Evolutionary conservation across 2,797 vertebrate genomes (phyloP).

Genomic region (Rhinophrynus dorsalis): DNA sequence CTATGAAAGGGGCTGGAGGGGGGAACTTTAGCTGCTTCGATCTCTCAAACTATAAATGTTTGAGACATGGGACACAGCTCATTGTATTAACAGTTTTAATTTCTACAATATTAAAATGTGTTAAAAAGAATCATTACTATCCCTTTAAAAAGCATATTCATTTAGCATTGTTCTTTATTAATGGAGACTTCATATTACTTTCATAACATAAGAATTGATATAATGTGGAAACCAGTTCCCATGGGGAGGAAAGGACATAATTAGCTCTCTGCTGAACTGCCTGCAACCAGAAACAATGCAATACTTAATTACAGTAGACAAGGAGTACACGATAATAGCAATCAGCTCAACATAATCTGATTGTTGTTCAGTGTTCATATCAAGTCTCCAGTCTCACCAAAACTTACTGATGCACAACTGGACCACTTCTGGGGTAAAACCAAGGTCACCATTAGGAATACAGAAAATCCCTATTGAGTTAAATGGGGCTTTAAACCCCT

Average conservation of each 20-base stretch:
- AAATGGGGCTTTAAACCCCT: no score
- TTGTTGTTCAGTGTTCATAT: conserved; percentile 10
- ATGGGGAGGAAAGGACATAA: conserved; percentile 21
- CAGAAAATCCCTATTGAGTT: no score
- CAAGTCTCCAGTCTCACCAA: background rate
- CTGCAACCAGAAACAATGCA: conserved; percentile 27
- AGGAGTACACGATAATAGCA: conserved; percentile 17
- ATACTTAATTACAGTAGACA: conserved; percentile 40
- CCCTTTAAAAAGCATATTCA: conserved; percentile 10
- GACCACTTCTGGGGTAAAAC: no score
- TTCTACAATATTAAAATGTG: no score
- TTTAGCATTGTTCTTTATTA: conserved; percentile 36
- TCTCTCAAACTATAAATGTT: no score
- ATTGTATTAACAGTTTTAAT: no score
- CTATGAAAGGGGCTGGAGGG: no score
- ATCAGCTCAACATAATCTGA: conserved; percentile 15
- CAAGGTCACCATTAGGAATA: no score
- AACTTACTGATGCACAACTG: no score
- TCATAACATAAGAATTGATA: conserved; percentile 26
- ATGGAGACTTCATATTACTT: conserved; percentile 31
- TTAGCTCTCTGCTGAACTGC: conserved; percentile 36
- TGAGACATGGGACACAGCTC: no score
- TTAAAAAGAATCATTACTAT: no score
- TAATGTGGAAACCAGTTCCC: conserved; percentile 30
- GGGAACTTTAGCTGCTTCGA: no score